Percentiles rank a stretch among this genome's conserved stretches.
Evolutionary conservation across 2,113 vertebrate genomes (phyloP).

Genomic region (Jaculus jaculus): DNA sequence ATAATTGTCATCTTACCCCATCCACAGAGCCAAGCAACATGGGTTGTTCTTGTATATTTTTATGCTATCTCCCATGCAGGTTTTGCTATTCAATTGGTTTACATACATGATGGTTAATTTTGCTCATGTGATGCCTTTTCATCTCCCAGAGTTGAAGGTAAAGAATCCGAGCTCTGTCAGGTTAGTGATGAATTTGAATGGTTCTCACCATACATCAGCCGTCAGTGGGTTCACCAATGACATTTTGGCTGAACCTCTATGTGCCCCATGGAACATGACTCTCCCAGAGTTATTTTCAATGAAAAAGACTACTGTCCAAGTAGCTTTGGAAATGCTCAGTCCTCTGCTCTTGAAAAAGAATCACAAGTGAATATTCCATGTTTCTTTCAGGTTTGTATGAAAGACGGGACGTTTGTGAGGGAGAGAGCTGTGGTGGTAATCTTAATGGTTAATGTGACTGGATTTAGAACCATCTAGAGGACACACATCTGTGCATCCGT

Average conservation of each 20-base stretch:
- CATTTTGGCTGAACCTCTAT: background rate
- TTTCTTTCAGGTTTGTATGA: background rate
- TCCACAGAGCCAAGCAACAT: background rate
- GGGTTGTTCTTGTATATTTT: background rate
- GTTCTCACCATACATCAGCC: fast-evolving
- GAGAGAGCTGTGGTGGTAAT: background rate
- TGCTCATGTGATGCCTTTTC: background rate
- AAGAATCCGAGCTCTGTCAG: background rate
- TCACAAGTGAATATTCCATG: background rate
- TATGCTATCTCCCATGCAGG: background rate
- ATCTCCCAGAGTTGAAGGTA: background rate
- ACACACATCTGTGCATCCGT: background rate
- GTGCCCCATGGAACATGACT: fast-evolving
- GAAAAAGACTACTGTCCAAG: background rate
- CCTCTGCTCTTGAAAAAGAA: background rate
- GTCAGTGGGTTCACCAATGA: background rate
- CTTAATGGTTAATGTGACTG: background rate
- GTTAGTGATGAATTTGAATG: background rate
- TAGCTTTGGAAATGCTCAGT: background rate
- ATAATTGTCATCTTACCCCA: background rate
- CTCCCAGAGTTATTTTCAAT: background rate
- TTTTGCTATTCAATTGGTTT: background rate
- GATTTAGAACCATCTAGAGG: background rate
- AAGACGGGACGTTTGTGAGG: background rate
- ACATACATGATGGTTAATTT: background rate